Evolutionary conservation across 2,888 invertebrate species (phyloP).

Genomic region (Drosophila falleni): DNA sequence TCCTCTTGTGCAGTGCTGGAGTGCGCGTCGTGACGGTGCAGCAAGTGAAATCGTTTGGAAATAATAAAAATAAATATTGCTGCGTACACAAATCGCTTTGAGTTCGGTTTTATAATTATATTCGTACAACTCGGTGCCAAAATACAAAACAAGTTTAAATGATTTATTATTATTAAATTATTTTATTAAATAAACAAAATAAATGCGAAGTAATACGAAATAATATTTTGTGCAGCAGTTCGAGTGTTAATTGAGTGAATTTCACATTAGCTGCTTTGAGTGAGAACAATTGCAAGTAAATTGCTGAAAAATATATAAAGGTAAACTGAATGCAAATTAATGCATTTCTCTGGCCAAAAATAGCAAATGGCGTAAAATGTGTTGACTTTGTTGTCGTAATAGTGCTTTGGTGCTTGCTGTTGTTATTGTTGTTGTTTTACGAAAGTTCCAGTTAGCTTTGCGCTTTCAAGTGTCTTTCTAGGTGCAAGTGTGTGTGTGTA

Average conservation of each 20-base stretch:
- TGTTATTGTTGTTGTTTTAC: slow-evolving; percentile 35
- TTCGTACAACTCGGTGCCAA: slow-evolving; percentile 43
- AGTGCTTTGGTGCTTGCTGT: slow-evolving; percentile 17
- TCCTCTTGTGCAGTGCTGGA: slow-evolving; percentile 18
- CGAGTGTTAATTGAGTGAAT: slow-evolving; percentile 55
- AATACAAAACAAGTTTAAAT: slow-evolving; percentile 24
- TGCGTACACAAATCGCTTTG: slow-evolving; percentile 23
- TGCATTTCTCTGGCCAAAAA: slow-evolving; percentile 42
- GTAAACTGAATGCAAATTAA: slow-evolving; percentile 43
- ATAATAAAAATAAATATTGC: slow-evolving; percentile 12
- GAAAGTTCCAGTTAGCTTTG: slow-evolving; percentile 74
- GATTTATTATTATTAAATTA: no score
- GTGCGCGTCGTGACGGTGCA: slow-evolving; percentile 14
- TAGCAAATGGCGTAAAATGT: slow-evolving; percentile 38
- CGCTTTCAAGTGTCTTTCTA: slow-evolving; percentile 22
- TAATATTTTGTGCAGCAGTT: slow-evolving; percentile 18
- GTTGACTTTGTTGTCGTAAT: slow-evolving; percentile 45
- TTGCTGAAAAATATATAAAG: slow-evolving; percentile 37
- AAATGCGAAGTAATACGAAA: slow-evolving; percentile 20
- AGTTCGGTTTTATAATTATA: slow-evolving; percentile 6
- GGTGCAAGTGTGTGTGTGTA: neutral
- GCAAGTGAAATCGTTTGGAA: neutral
- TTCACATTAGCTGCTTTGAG: slow-evolving; percentile 25
- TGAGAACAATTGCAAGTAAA: slow-evolving; percentile 14
- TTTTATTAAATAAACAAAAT: neutral